These are phyloP conservation scores for Limonius californicus DNA, from an alignment of 1,140 invertebrate genomes.

Conservation along the genomic window DNA sequence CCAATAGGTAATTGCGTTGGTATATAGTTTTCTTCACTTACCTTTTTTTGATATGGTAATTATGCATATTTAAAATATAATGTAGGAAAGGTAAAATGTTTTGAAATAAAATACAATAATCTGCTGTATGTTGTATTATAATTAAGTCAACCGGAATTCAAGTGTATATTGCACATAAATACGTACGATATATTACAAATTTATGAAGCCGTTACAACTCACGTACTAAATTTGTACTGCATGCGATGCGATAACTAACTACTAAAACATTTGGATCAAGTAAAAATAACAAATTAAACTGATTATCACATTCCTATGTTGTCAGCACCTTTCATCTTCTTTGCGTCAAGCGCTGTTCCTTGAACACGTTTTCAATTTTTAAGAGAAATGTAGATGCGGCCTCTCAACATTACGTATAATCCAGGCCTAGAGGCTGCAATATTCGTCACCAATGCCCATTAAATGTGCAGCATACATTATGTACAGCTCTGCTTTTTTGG, in stretches of 20 bases:
- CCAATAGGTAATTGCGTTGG: too few species aligned
- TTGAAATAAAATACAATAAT: too few species aligned
- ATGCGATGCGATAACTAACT: constrained; percentile 40
- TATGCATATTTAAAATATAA: too few species aligned
- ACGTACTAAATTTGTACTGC: constrained; percentile 42
- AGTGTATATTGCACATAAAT: constrained; percentile 45
- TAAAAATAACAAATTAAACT: constrained; percentile 43
- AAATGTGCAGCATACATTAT: constrained; percentile 9
- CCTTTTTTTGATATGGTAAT: too few species aligned
- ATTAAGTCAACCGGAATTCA: constrained; percentile 25
- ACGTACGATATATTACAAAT: constrained; percentile 36
- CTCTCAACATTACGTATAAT: not conserved
- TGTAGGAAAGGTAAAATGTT: too few species aligned
- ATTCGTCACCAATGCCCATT: constrained; percentile 10
- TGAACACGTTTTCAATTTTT: not conserved
- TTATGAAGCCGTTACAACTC: constrained; percentile 36
- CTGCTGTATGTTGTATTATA: constrained; percentile 2
- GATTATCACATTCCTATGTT: constrained; percentile 42
- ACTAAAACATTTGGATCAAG: constrained; percentile 38
- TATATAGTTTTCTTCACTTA: too few species aligned
- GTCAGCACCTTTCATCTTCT: constrained; percentile 18
- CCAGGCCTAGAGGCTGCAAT: not conserved
- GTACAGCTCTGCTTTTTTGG: constrained; percentile 6
- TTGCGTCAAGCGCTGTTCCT: not conserved
- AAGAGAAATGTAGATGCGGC: constrained; percentile 11